Evolutionary conservation across 2,888 invertebrate species (phyloP).

Genomic region (Drosophila neutralis): DNA sequence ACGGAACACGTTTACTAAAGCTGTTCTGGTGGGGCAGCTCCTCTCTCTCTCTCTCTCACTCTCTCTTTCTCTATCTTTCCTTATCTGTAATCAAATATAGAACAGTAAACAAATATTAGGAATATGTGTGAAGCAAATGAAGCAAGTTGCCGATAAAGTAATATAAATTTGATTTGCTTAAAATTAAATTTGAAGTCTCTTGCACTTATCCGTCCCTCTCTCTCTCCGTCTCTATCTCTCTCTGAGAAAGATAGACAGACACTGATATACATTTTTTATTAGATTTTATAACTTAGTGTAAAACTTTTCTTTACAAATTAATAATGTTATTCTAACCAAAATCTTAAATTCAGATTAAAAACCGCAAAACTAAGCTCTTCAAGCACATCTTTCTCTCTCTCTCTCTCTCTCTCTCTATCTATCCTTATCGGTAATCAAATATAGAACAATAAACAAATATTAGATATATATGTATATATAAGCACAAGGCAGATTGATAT

Average conservation of each 20-base stretch:
- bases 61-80: neutral
- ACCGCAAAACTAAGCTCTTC: too few species aligned
- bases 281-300: accelerated
- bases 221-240: too few species aligned
- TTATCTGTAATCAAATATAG: conserved; percentile 30
- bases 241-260: neutral
- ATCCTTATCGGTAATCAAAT: too few species aligned
- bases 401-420: too few species aligned
- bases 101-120: conserved; percentile 1
- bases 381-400: neutral
- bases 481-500: too few species aligned
- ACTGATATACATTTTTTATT: neutral
- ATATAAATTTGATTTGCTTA: too few species aligned
- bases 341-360: neutral
- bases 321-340: neutral
- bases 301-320: neutral
- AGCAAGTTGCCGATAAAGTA: too few species aligned
- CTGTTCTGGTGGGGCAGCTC: conserved; percentile 3
- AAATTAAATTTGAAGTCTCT: too few species aligned
- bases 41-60: neutral
- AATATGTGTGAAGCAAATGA: too few species aligned
- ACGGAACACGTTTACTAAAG: conserved; percentile 59
- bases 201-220: too few species aligned
- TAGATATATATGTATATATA: too few species aligned
- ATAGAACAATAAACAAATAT: too few species aligned